These are phyloP conservation scores for Mythimna ferrago DNA, from an alignment of 2,888 invertebrate species.

Conservation along the genomic window DNA sequence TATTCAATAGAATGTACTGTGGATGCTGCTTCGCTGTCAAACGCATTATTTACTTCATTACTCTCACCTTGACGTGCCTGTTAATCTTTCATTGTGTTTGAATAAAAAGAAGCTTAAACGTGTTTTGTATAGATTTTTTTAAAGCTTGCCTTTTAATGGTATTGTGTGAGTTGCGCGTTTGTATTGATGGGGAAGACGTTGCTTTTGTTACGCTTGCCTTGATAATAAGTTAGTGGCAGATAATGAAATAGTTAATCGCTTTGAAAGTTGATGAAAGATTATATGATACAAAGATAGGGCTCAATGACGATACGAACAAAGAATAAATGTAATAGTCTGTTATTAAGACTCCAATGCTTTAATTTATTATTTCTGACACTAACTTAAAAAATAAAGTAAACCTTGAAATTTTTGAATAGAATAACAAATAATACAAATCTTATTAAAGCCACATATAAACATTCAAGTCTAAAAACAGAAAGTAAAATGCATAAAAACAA, in stretches of 20 bases:
- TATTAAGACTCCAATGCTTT: too few relatives aligned
- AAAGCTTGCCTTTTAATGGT: conserved; percentile 65
- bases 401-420: too few relatives aligned
- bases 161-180: conserved; percentile 72
- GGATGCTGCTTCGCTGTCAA: conserved; percentile 78
- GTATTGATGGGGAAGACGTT: conserved; percentile 57
- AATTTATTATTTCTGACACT: too few relatives aligned
- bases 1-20: conserved; percentile 79
- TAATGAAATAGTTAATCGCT: conserved; percentile 59
- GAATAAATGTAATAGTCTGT: background rate
- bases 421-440: background rate
- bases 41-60: conserved; percentile 85
- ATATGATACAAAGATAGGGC: conserved; percentile 28
- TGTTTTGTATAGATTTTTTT: conserved; percentile 78
- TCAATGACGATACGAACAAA: conserved; percentile 11
- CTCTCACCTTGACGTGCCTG: conserved; percentile 81
- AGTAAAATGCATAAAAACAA: conserved; percentile 19
- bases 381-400: too few relatives aligned
- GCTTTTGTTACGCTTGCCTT: conserved; percentile 53
- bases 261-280: conserved; percentile 49
- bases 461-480: background rate
- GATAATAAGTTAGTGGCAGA: conserved; percentile 49
- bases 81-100: conserved; percentile 85
- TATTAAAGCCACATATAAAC: background rate
- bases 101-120: conserved; percentile 74